Conservation (phyloP, 2,888 invertebrate genomes). For the Trilocha varians region DNA sequence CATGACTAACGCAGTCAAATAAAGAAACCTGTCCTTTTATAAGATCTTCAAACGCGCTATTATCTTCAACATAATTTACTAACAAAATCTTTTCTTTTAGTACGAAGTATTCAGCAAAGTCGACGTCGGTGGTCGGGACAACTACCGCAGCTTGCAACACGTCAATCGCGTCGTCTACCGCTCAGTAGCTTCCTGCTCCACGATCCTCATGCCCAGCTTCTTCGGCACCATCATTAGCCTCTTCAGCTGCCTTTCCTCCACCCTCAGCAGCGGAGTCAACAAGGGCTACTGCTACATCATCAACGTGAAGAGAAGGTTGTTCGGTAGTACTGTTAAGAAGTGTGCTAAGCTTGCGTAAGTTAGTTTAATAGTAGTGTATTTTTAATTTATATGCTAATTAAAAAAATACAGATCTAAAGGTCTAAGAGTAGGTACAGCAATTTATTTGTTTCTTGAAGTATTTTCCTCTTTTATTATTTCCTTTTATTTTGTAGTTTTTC, state of each 20-base stretch:
- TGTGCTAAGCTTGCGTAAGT: conserved; percentile 15
- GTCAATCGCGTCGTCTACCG: conserved; percentile 50
- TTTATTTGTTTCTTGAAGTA: too few species aligned
- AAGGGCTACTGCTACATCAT: conserved; percentile 35
- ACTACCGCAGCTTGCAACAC: conserved; percentile 59
- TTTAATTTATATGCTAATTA: too few species aligned
- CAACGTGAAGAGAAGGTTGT: conserved; percentile 38
- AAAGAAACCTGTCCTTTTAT: background rate
- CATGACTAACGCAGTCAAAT: background rate
- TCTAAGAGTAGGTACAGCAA: too few species aligned
- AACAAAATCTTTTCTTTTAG: conserved; percentile 19
- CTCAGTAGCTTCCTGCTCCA: conserved; percentile 38
- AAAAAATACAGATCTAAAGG: too few species aligned
- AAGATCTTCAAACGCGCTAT: background rate
- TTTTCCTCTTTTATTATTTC: too few species aligned
- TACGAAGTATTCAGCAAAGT: conserved; percentile 46
- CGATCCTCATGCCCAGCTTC: conserved; percentile 29
- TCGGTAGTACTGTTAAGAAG: conserved; percentile 23
- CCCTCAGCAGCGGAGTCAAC: conserved; percentile 26
- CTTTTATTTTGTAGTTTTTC: too few species aligned
- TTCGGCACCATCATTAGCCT: conserved; percentile 28
- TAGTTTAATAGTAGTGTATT: too few species aligned
- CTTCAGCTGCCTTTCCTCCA: conserved; percentile 32
- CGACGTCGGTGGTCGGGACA: conserved; percentile 48
- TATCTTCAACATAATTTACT: background rate